Evolutionary conservation across 2,113 vertebrate species (phyloP).

Genomic region (Pantherophis guttatus): DNA sequence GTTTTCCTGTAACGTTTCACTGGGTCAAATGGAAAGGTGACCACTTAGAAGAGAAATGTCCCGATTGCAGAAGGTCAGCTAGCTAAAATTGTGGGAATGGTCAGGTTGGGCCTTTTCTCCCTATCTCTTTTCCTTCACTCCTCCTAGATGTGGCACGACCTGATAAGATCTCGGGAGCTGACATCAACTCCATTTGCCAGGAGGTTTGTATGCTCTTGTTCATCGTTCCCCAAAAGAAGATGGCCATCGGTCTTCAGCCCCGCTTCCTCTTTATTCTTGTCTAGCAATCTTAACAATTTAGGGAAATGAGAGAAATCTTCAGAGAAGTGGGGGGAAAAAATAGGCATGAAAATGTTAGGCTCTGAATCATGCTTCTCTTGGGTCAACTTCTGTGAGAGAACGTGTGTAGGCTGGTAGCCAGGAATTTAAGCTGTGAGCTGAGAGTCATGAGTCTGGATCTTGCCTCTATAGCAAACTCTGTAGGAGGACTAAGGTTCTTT

Average conservation of each 20-base stretch:
- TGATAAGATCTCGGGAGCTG: constrained; percentile 92
- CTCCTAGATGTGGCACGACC: constrained; percentile 87
- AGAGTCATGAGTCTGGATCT: background rate
- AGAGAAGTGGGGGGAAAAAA: too few relatives aligned
- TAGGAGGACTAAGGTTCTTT: background rate
- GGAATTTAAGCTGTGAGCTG: too few relatives aligned
- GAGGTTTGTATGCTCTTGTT: constrained; percentile 73
- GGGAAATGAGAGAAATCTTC: background rate
- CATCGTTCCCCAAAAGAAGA: too few relatives aligned
- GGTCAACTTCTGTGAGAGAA: background rate
- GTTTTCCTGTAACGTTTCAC: background rate
- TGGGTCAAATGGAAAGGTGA: background rate
- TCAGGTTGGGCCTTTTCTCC: background rate
- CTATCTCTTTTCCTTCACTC: constrained; percentile 70
- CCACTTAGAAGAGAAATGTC: too few relatives aligned
- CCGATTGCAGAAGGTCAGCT: background rate
- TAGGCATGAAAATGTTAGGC: background rate
- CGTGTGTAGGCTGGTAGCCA: background rate
- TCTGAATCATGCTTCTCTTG: background rate
- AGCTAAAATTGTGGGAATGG: too few relatives aligned
- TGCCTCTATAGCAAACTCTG: background rate
- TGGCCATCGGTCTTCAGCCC: too few relatives aligned
- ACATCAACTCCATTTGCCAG: constrained; percentile 96
- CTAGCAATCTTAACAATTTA: background rate
- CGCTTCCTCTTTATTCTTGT: background rate